Evolutionary conservation across 2,888 invertebrate genomes (phyloP).

Genomic region (Listrodromus nycthemerus): DNA sequence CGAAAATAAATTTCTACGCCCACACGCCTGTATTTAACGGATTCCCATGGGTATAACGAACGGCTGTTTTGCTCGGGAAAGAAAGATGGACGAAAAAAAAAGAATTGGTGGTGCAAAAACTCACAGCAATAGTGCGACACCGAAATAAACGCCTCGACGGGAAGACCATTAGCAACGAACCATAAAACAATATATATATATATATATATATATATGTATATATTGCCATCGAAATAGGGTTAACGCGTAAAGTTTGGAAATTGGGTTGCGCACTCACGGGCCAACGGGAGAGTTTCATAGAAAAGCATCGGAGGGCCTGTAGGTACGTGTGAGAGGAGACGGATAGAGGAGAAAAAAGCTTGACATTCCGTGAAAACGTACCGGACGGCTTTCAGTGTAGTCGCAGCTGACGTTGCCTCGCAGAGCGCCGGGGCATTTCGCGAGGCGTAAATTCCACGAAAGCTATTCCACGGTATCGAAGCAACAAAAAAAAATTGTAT

Average conservation of each 20-base stretch:
- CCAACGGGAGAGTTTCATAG: constrained; percentile 40
- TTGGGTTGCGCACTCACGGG: constrained; percentile 46
- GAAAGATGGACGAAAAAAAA: not conserved
- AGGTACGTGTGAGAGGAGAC: constrained; percentile 16
- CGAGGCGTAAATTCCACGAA: not conserved
- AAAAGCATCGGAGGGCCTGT: constrained; percentile 20
- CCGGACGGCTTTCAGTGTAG: constrained; percentile 23
- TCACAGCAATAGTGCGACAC: constrained; percentile 8
- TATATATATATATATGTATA: too few species aligned
- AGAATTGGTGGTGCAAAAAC: not conserved
- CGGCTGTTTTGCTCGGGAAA: not conserved
- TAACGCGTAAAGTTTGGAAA: constrained; percentile 56
- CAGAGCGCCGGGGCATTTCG: not conserved
- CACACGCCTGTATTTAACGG: not conserved
- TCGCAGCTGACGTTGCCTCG: constrained; percentile 5
- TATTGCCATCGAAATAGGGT: constrained; percentile 54
- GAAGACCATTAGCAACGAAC: constrained; percentile 26
- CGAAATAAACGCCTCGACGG: constrained; percentile 6
- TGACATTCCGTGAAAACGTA: constrained; percentile 26
- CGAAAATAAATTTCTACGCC: not conserved
- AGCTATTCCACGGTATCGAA: not conserved
- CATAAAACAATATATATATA: constrained; percentile 48
- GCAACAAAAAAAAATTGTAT: too few species aligned
- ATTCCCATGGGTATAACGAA: not conserved
- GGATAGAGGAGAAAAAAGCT: constrained; percentile 7